Percentiles rank a stretch among this genome's conserved stretches.
phyloP scores from a whole-genome alignment of 2,113 vertebrate species.

The Ailurus styani region DNA sequence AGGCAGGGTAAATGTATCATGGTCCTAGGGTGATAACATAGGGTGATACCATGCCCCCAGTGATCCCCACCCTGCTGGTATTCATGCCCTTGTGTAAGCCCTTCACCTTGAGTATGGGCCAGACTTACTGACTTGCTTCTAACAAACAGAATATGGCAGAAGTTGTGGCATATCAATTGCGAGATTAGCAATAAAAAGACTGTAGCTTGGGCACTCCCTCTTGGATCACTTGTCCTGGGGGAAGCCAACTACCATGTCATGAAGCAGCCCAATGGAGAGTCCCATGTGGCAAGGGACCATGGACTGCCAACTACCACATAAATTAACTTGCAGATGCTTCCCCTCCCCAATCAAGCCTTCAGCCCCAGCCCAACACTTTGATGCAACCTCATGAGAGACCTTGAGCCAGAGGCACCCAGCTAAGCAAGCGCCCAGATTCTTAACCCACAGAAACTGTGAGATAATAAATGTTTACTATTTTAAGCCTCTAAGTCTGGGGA shows the following conservation, averaged over 20 bases:
- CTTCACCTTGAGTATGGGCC: background rate
- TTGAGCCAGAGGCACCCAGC: background rate
- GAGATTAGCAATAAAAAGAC: background rate
- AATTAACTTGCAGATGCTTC: background rate
- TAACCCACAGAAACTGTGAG: background rate
- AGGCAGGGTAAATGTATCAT: background rate
- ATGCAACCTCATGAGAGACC: background rate
- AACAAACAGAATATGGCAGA: constrained; percentile 10
- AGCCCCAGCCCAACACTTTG: background rate
- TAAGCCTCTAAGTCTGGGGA: background rate
- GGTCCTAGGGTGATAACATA: background rate
- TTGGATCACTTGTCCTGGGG: background rate
- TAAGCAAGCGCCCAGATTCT: background rate
- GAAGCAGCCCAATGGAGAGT: background rate
- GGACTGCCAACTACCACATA: background rate
- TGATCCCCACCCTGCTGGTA: background rate
- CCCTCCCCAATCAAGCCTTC: background rate
- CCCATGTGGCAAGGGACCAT: background rate
- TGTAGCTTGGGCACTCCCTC: background rate
- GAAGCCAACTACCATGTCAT: background rate
- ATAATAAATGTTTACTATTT: background rate
- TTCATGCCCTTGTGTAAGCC: background rate
- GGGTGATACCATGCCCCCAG: background rate
- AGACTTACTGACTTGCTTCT: constrained; percentile 12
- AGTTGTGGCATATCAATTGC: background rate